Evolutionary conservation across 1,140 invertebrate species (phyloP).

Genomic region (Drosophila serrata): DNA sequence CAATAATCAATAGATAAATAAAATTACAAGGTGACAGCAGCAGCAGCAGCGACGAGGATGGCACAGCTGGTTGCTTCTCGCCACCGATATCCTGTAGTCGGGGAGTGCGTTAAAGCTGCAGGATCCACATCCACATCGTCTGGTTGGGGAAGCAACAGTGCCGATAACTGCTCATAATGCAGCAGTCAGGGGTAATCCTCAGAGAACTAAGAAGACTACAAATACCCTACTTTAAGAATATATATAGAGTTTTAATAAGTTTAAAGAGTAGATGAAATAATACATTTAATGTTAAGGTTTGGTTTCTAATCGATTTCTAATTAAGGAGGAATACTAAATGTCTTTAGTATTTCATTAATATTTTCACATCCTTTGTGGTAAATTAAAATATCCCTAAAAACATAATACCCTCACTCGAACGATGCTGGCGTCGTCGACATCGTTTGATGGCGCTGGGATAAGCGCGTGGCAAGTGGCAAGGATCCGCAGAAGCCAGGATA

Average conservation of each 20-base stretch:
- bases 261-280: background rate
- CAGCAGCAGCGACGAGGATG: conserved; percentile 51
- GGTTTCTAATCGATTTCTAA: no score
- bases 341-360: background rate
- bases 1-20: conserved; percentile 84
- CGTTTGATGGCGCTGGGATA: conserved; percentile 77
- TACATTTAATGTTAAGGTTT: no score
- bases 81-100: conserved; percentile 7
- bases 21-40: conserved; percentile 80
- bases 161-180: conserved; percentile 79
- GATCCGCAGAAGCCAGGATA: conserved; percentile 27
- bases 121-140: conserved; percentile 43
- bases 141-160: conserved; percentile 24
- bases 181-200: conserved; percentile 34
- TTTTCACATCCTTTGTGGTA: no score
- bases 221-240: background rate
- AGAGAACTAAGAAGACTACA: no score
- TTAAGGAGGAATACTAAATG: no score
- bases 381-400: background rate
- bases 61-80: conserved; percentile 55
- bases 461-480: conserved; percentile 68
- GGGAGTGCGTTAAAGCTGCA: conserved; percentile 60
- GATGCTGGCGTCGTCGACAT: conserved; percentile 60
- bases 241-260: no score
- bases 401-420: conserved; percentile 38